Base-by-base conservation (phyloP, 2,888 invertebrate genomes). In the Hypselothyrea guttata region DNA sequence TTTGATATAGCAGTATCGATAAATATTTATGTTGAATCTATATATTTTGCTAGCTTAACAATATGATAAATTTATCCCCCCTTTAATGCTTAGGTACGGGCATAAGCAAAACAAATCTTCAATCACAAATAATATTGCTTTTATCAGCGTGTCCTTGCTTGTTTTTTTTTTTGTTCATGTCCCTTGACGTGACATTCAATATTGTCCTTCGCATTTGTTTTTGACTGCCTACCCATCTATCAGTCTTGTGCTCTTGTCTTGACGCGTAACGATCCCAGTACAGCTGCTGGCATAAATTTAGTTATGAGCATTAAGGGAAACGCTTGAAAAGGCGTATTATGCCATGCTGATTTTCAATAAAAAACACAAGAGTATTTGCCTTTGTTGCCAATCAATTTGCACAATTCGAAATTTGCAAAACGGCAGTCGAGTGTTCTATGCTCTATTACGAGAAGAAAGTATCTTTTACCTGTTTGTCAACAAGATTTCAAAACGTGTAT, bases 81-180 rank as follows among this genome's bases (percentile, higher is more conserved):
- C 22, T 49, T n/a, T 9, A 9, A 0, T 7, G 2, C 8, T 16
- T 4, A 9, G 33, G 45, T 22, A 1, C 5, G 22, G 31, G 52
- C 16, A 13, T 37, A 9, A 15, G 1, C 4, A 8, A 31, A 58
- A 59, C 63, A 63, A 69, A 58, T 58, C 58, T 51, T 28, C 58
- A 58, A 54, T 45, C 40, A 27, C 51, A 51, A 63, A 65, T 57
- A 68, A 48, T 34, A 48, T 54, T 48, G 31, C 16, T 45, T 42
- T 47, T 47, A 47, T 33, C 51, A 37, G 64, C 33, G 15, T 11
- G 13, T 35, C n/a, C n/a, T 52, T n/a, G 0, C 9, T 12, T 38
- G n/a, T n/a, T 45, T 18, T n/a, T 38, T 56, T 46, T 28, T 4
- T 4, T 37, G 7, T 22, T 22, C 22, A n/a, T n/a, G n/a, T 5